phyloP scores from a whole-genome alignment of 2,113 vertebrate genomes.

The Odontesthes bonariensis region DNA sequence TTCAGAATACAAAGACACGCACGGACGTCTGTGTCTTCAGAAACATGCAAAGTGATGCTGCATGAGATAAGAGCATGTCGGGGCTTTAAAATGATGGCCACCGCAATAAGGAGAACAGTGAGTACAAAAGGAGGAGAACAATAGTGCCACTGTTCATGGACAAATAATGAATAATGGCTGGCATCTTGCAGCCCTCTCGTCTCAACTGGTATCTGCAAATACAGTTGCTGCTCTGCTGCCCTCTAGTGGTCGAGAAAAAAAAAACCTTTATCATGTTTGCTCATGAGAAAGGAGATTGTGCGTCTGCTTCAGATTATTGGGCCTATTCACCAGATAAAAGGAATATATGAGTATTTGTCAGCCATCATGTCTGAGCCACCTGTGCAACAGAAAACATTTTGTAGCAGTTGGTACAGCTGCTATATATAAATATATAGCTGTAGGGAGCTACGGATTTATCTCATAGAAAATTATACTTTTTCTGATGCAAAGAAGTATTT shows the following conservation, averaged over 20 bases:
- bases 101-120: conserved; percentile 35
- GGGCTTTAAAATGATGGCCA: conserved; percentile 44
- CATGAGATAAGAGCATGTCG: conserved; percentile 21
- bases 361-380: no score
- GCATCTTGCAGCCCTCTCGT: conserved; percentile 8
- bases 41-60: not conserved
- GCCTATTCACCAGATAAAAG: not conserved
- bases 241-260: conserved; percentile 49
- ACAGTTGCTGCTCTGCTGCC: conserved; percentile 9
- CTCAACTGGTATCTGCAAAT: not conserved
- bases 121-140: conserved; percentile 56
- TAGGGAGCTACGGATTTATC: no score
- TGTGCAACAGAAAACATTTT: no score
- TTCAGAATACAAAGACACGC: not conserved
- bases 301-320: not conserved
- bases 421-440: no score
- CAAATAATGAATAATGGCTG: conserved; percentile 66
- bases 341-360: not conserved
- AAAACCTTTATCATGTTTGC: not conserved
- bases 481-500: no score
- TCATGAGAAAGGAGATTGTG: not conserved
- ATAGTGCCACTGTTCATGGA: conserved; percentile 54
- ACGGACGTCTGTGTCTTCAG: conserved; percentile 20
- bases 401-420: no score
- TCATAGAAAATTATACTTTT: no score